Evolutionary conservation across 2,888 invertebrate species (phyloP), one percentile per base, ranked within the genome.

Genomic region (Scaptomyza caliginosa): DNA sequence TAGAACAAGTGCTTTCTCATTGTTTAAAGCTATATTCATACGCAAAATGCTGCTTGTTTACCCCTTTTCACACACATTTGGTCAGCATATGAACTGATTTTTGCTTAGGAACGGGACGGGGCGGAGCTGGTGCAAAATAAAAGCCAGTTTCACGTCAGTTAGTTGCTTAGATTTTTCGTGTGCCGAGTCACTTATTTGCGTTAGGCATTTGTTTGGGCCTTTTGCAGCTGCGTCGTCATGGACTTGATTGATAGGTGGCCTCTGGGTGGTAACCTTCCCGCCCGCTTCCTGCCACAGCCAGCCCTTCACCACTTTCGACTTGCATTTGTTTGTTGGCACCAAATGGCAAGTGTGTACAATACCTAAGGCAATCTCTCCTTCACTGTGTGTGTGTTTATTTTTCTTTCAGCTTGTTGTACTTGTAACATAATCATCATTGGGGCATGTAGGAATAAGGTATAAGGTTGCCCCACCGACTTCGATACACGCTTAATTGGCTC

Each of bases 171-270:
- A 21, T 13, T 19, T 32, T 46, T 32, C n/a, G 28, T 5, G 3
- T 17, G 32, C 11, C 19, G 38, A 21, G 21, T 32, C 46, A 32
- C 30, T 46, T 73, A 64, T 73, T 73, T 73, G 69, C 65, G 52
- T 65, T 73, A 54, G 57, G 56, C 59, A 73, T 73, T 73, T 73
- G 68, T 46, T 36, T 48, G 39, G 50, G 48, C 38, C 59, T 50
- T 54, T 49, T 54, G 74, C 73, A 73, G 69, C 73, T 73, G 72
- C 39, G 73, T 26, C 63, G 51, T 43, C 32, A 55, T 54, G 55
- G 58, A 65, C 57, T 74, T 32, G 46, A 46, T 46, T 32, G 46
- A 46, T 46, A 32, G 46, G 30, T 32, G 30, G 10, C 32, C 32
- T 6, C 32, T 1, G 28, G 8, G n/a, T 3, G 26, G 8, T n/a